Conservation (phyloP, 2,113 vertebrate genomes). For the Cololabis saira region DNA sequence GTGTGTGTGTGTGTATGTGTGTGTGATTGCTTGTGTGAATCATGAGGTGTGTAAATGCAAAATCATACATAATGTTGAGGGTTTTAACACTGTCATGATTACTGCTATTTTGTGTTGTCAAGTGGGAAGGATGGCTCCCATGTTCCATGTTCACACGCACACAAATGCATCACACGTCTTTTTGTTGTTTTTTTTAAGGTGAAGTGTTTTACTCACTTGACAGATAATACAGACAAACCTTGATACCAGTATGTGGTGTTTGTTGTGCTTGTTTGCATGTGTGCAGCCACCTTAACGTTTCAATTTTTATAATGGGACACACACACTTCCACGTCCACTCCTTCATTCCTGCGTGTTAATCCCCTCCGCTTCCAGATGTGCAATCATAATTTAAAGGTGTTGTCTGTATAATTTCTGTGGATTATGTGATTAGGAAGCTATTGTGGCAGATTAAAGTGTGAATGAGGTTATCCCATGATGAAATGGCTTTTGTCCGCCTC, state of each 20-base stretch:
- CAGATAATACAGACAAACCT: conserved; percentile 58
- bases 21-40: conserved; percentile 19
- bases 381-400: conserved; percentile 81
- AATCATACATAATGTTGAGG: conserved; percentile 66
- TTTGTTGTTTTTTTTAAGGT: conserved; percentile 31
- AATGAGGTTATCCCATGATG: conserved; percentile 76
- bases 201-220: conserved; percentile 49
- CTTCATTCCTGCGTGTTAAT: conserved; percentile 60
- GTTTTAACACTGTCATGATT: conserved; percentile 70
- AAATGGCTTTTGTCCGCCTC: conserved; percentile 79
- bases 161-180: too few relatives aligned
- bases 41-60: conserved; percentile 42
- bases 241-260: conserved; percentile 3
- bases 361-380: conserved; percentile 68
- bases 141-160: conserved; percentile 44
- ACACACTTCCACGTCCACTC: conserved; percentile 9
- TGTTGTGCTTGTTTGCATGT: conserved; percentile 1
- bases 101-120: conserved; percentile 70
- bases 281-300: conserved; percentile 1
- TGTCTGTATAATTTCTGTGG: conserved; percentile 76
- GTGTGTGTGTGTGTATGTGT: conserved; percentile 21
- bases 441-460: conserved; percentile 79
- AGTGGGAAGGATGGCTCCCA: conserved; percentile 77
- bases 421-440: conserved; percentile 80
- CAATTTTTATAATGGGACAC: conserved; percentile 17